Evolutionary conservation across 2,113 vertebrate species (phyloP), one percentile per base, ranked within the genome.

Genomic region (Strigops habroptila): DNA sequence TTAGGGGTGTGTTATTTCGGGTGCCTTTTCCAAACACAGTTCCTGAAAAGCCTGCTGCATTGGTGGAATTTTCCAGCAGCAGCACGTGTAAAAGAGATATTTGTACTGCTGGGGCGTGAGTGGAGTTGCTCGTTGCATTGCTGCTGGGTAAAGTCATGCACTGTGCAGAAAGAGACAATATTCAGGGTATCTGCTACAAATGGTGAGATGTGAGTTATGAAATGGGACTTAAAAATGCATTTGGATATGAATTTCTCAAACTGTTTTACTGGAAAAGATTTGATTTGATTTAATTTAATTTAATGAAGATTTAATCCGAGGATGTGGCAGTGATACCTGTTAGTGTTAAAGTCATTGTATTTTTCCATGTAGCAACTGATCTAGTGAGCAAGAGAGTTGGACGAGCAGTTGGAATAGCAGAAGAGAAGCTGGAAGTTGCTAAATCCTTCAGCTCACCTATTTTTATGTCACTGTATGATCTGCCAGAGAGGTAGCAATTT

Each of bases 81-180:
- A 30, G 70, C 4, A n/a, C 25, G 37, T 69, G 18, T 16, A 13
- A 82, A 31, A 31, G 4, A 18, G 9, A 0, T 65, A 2, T 22
- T 69, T 69, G 0, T 30, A 1, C 35, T 39, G 22, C 1, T 55
- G 13, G 18, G 13, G 12, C 37, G 46, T 44, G 51, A 44, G 35
- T 10, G 15, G 51, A 52, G 39, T 7, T 80, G 27, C 80, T 88
- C 8, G 1, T 25, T 31, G 35, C 8, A 1, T 19, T 76, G 35
- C 65, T 87, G 31, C 51, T 86, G 76, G 31, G 46, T n/a, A 71
- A 67, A 74, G n/a, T 18, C 60, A 22, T 6, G 28, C 67, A 28
- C 63, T 67, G 31, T 28, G 22, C 27, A 21, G 70, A 27, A 39
- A 18, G 65, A 17, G 4, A 8, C 1, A 7, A 18, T 10, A 8